These are phyloP conservation scores for Casuarius casuarius DNA, from an alignment of 2,113 vertebrate genomes.

Conservation along the genomic window DNA sequence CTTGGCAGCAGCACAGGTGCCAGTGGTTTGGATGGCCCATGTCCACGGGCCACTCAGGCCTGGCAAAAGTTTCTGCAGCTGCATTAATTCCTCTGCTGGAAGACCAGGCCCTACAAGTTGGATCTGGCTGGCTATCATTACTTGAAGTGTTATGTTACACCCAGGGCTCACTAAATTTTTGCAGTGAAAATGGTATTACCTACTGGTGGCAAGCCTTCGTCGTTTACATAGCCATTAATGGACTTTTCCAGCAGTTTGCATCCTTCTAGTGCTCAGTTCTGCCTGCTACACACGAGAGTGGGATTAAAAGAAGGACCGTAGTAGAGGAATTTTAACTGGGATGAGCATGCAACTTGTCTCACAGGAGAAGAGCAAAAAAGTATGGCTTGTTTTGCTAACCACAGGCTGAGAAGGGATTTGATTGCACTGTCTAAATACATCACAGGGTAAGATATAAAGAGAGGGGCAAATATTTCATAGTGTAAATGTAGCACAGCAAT, in stretches of 20 bases:
- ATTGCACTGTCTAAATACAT: background rate
- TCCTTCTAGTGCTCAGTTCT: background rate
- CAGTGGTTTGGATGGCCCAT: background rate
- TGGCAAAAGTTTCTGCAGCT: background rate
- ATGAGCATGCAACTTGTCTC: background rate
- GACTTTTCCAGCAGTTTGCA: background rate
- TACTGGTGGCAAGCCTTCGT: background rate
- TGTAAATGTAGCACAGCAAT: background rate
- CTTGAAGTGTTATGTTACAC: background rate
- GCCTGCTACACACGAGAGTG: background rate
- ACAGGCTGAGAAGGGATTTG: background rate
- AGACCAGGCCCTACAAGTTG: background rate
- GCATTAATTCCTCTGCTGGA: background rate
- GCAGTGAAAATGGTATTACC: background rate
- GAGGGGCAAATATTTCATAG: background rate
- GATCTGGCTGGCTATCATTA: background rate
- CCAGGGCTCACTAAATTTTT: background rate
- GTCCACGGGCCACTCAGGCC: background rate
- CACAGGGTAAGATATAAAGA: background rate
- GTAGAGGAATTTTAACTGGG: background rate
- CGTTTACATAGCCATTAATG: background rate
- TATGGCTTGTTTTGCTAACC: background rate
- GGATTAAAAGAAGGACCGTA: background rate
- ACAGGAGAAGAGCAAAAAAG: background rate
- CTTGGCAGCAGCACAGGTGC: accelerated